Conservation (phyloP, 37 sponge, comb jelly and placozoan species). For the Halichondria panicea region DNA sequence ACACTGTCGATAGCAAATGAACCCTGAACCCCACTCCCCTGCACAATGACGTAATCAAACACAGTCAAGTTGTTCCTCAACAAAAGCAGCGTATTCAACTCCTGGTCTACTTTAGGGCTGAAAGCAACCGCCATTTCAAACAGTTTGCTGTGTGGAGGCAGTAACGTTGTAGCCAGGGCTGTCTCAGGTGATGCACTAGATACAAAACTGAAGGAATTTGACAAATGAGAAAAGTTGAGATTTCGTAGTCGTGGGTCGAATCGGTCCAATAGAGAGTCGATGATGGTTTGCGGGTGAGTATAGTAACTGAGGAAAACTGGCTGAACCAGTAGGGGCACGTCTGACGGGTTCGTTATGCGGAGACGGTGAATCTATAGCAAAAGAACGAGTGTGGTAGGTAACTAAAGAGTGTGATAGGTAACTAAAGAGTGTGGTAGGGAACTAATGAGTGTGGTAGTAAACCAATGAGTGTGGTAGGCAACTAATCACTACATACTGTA, state of each 20-base stretch:
- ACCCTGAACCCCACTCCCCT: constrained; percentile 46
- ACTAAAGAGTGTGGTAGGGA: no score
- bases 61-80: constrained; percentile 74
- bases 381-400: no score
- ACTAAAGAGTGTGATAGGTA: no score
- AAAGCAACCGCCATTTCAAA: constrained; percentile 18
- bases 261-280: constrained; percentile 15
- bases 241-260: constrained; percentile 4
- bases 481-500: no score
- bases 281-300: constrained; percentile 13
- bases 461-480: no score
- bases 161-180: not conserved
- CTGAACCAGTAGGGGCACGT: constrained; percentile 15
- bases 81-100: constrained; percentile 22
- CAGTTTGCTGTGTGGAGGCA: constrained; percentile 18
- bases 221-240: constrained; percentile 4
- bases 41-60: constrained; percentile 70
- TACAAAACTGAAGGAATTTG: constrained; percentile 15
- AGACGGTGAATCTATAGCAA: no score
- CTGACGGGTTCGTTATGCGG: constrained; percentile 39
- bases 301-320: constrained; percentile 45
- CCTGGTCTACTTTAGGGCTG: constrained; percentile 31
- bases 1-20: constrained; percentile 45
- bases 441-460: no score
- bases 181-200: not conserved